These are phyloP conservation scores for Penaeus vannamei DNA, from an alignment of 1,140 invertebrate species.

Conservation along the genomic window DNA sequence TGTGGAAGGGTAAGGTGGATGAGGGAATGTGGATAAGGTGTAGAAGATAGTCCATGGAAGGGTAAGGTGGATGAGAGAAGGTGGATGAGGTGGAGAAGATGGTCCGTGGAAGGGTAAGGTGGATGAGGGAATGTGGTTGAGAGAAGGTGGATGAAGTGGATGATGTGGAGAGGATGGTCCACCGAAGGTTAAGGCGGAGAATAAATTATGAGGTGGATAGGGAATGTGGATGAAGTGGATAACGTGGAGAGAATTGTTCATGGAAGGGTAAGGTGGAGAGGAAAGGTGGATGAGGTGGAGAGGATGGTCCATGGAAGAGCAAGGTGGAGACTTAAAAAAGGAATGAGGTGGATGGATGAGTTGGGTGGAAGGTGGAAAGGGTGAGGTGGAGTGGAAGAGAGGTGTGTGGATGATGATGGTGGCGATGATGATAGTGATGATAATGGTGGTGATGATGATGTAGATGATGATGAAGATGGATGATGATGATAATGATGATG, in stretches of 20 bases:
- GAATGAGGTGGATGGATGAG: not conserved
- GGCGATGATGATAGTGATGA: not conserved
- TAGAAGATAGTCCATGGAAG: not conserved
- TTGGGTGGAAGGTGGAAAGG: not conserved
- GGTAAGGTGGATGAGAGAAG: not conserved
- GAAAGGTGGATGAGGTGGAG: too few species aligned
- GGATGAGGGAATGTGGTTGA: not conserved
- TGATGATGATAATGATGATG: too few species aligned
- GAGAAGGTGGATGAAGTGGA: not conserved
- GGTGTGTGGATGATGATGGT: not conserved
- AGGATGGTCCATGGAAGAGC: too few species aligned
- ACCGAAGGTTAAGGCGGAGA: not conserved
- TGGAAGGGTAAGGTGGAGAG: not conserved
- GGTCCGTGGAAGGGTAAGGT: too few species aligned
- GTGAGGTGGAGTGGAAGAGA: not conserved
- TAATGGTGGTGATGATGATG: not conserved
- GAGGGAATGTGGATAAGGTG: not conserved
- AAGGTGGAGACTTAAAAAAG: not conserved
- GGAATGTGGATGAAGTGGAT: not conserved
- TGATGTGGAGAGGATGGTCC: too few species aligned
- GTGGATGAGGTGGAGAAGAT: too few species aligned
- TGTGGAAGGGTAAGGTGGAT: not conserved
- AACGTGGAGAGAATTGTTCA: not conserved
- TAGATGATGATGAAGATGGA: too few species aligned
- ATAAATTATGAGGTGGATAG: too few species aligned